These are phyloP conservation scores for Muricea muricata DNA, from an alignment of 92 coral and sea anemone genomes.

Conservation along the genomic window DNA sequence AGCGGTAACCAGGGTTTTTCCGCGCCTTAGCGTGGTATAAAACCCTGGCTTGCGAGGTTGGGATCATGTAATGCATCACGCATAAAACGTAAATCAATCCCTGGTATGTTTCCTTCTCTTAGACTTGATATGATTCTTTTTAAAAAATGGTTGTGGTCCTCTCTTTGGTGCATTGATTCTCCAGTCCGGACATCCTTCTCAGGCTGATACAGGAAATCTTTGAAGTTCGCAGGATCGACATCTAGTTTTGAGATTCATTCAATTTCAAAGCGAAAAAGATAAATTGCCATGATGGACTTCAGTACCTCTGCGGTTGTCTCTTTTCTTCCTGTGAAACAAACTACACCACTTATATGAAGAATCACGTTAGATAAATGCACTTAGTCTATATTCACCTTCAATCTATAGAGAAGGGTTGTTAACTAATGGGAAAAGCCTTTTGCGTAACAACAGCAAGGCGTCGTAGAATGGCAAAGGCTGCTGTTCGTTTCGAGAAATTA, in stretches of 20 bases:
- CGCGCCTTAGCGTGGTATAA: too few relatives aligned
- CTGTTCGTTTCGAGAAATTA: constrained; percentile 4
- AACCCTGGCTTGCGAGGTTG: too few relatives aligned
- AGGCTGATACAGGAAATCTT: constrained; percentile 10
- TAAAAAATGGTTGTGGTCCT: constrained; percentile 19
- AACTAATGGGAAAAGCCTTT: constrained; percentile 5
- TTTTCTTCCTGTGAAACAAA: constrained; percentile 40
- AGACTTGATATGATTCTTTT: constrained; percentile 2
- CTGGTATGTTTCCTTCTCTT: constrained; percentile 29
- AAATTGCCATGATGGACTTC: constrained; percentile 59
- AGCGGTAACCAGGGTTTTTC: too few relatives aligned
- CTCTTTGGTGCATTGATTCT: constrained; percentile 3
- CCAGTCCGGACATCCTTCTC: background rate
- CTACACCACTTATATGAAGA: background rate
- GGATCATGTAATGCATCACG: constrained; percentile 28
- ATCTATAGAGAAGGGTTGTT: constrained; percentile 14
- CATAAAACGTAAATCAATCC: constrained; percentile 3
- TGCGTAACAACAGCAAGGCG: constrained; percentile 19
- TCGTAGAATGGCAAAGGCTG: background rate
- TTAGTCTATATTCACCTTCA: background rate
- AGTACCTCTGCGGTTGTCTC: constrained; percentile 39
- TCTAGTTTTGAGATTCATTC: constrained; percentile 36
- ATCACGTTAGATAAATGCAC: background rate
- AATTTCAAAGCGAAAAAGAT: constrained; percentile 41
- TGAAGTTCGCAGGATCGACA: constrained; percentile 49